Evolutionary conservation across 2,113 vertebrate species (phyloP), one percentile per base, ranked within the genome.

Genomic region (Mungos mungo): DNA sequence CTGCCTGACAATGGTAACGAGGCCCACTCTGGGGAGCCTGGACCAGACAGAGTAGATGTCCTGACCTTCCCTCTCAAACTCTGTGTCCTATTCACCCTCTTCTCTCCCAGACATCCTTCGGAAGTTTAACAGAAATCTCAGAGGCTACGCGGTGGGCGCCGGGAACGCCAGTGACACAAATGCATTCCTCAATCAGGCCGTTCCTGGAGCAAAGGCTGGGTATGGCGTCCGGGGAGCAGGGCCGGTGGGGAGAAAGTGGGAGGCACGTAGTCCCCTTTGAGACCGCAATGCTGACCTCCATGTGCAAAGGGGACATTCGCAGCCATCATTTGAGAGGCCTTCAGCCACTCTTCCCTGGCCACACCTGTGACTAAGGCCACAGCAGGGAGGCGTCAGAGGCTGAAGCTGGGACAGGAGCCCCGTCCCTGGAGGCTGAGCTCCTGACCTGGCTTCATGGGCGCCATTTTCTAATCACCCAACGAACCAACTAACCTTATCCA

Each of bases 101-200:
- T 94, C 18, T 97, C 88, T 95, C 99, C n/a, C 98, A 99, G 99
- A 99, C 97, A 99, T 99, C 97, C 96, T 99, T 92, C 98, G 86
- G 69, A 98, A 99, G 97, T 99, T 99, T 97, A 99, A 98, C 93
- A 82, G 87, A 41, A 77, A 60, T 0, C 94, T 99, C 79, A 82
- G 74, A 3, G 99, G 99, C 95, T 99, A 99, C 25, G 99, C 99
- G 0, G 90, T 98, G 7, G 99, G 99, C 93, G 98, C 71, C 0
- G 99, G 99, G 2, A 88, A 69, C 0, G 95, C 97, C 54, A 83
- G 86, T 14, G 86, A 95, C 7, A 47, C 95, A 0, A 80, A 93
- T 18, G 98, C 99, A 0, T 99, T 99, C 98, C 98, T 99, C 92
- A 99, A 99, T 97, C 99, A 99, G 98, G 99, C 99, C 72, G 99